Evolutionary conservation across 2,888 invertebrate species (phyloP), one percentile per base, ranked within the genome.

Genomic region (Pandemis cinnamomeana): DNA sequence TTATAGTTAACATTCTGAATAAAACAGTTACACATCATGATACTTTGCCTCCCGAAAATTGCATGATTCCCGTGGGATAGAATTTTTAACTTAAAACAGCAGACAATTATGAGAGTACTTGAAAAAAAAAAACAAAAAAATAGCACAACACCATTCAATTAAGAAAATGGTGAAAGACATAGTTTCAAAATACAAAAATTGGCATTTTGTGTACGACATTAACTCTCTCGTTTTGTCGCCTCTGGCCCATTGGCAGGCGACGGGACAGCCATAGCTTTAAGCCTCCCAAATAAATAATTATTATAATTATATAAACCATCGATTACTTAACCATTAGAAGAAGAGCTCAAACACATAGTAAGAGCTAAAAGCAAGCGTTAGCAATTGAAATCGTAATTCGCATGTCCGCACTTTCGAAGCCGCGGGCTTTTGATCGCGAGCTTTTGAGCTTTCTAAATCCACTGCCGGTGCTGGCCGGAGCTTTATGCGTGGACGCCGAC

Each of bases 301-400:
- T 15, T 15, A 55, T 55, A 15, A 55, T 55, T 48, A 48, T 63
- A 61, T 27, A 66, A 36, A 11, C 48, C 11, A 61, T 44, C 64
- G 5, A 70, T 71, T 68, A 77, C 75, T 75, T 66, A 77, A 76
- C 53, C 60, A 71, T 71, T 69, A 75, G 61, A 66, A 76, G 72
- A 77, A 78, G 77, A 77, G 75, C 76, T 75, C 70, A 74, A 73
- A 70, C 70, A 70, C 58, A 67, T 76, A 76, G 73, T 62, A 77
- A 72, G 77, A 77, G 76, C 77, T 76, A 70, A 71, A 63, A 71
- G 77, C 77, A 79, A 82, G 77, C 78, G 78, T 77, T 51, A 75
- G 80, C 83, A 85, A 86, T 86, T 86, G 86, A 85, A 86, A 86
- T 82, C 78, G 85, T 83, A 84, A 84, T 85, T 83, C 82, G 81